Evolutionary conservation across 2,888 invertebrate species (phyloP).

Genomic region (Endotricha flammealis): DNA sequence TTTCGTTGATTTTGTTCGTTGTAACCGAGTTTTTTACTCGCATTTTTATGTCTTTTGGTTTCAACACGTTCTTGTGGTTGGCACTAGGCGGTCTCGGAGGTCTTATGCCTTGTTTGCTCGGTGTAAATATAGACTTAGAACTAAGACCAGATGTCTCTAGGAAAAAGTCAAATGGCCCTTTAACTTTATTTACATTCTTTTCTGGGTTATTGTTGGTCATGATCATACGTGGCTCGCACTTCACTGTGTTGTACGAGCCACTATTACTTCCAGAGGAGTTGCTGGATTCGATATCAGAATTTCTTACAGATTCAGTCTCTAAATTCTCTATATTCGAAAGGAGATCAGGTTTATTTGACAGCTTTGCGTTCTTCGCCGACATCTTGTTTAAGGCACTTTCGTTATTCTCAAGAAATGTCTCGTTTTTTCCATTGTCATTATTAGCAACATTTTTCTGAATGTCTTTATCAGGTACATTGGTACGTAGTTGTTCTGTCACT

Average conservation of each 20-base stretch:
- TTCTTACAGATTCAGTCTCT: conserved; percentile 80
- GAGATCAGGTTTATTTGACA: conserved; percentile 75
- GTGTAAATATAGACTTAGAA: conserved; percentile 85
- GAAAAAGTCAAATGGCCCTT: conserved; percentile 84
- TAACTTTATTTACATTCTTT: conserved; percentile 55
- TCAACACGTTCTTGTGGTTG: conserved; percentile 86
- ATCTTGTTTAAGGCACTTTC: conserved; percentile 44
- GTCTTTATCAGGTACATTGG: conserved; percentile 57
- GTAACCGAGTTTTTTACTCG: conserved; percentile 81
- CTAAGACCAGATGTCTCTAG: conserved; percentile 88
- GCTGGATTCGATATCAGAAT: conserved; percentile 83
- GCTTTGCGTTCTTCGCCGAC: conserved; percentile 60
- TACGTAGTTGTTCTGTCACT: conserved; percentile 55
- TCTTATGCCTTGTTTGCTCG: conserved; percentile 62
- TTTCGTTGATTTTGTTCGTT: conserved; percentile 78
- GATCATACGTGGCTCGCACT: conserved; percentile 64
- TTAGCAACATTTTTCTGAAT: conserved; percentile 38
- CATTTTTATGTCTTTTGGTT: conserved; percentile 88
- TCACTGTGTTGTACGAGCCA: conserved; percentile 67
- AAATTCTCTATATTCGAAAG: conserved; percentile 75
- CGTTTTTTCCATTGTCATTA: conserved; percentile 41
- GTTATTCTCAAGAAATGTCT: conserved; percentile 51
- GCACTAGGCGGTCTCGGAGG: conserved; percentile 83
- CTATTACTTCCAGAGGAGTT: conserved; percentile 76
- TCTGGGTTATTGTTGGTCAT: conserved; percentile 41